These are phyloP conservation scores for Cyanoramphus novaezelandiae DNA, from an alignment of 2,113 vertebrate species.

Conservation along the genomic window DNA sequence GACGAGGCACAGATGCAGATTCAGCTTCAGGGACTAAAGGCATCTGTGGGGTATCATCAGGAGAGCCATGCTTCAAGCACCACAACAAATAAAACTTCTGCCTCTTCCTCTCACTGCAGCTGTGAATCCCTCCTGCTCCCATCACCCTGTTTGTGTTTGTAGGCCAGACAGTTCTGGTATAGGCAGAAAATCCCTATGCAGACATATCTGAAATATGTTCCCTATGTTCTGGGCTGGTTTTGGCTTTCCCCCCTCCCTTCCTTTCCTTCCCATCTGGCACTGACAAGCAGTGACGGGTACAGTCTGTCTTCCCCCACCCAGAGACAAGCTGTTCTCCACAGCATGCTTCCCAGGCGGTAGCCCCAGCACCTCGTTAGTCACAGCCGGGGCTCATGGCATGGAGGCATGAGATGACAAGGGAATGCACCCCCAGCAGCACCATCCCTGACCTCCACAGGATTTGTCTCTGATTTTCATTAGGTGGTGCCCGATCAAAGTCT, in stretches of 20 bases:
- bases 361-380: fast-evolving
- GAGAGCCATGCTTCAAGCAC: not conserved
- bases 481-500: too few species aligned
- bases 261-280: not conserved
- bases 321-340: not conserved
- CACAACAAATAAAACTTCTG: not conserved
- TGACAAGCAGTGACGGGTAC: not conserved
- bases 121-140: fast-evolving
- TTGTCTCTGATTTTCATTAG: not conserved
- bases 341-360: fast-evolving
- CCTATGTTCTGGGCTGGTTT: not conserved
- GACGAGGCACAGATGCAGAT: fast-evolving
- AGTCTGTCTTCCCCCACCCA: not conserved
- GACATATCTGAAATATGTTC: not conserved
- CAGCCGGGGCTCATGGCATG: fast-evolving
- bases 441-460: fast-evolving
- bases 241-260: fast-evolving
- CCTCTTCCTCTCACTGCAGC: not conserved
- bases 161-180: fast-evolving
- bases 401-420: not conserved
- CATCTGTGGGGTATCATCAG: fast-evolving
- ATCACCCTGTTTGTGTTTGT: not conserved
- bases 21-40: not conserved
- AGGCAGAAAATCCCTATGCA: not conserved
- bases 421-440: fast-evolving